These are phyloP conservation scores for Notoglanidium macrostoma DNA, from an alignment of 2,797 vertebrate genomes.

Conservation along the genomic window DNA sequence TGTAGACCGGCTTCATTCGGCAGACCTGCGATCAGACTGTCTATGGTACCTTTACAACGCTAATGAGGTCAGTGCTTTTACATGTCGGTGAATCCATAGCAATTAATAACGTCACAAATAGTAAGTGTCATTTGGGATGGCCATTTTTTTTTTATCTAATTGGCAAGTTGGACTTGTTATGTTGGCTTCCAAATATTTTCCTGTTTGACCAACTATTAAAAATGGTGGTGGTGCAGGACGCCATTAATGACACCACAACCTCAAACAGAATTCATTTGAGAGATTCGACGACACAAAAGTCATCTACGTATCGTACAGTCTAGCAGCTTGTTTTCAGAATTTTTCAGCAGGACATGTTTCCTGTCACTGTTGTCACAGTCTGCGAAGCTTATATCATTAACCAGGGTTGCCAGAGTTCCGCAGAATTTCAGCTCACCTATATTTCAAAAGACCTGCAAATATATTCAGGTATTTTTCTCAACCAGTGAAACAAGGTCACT, in stretches of 20 bases:
- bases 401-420: neutral
- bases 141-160: neutral
- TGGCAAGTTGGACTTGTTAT: neutral
- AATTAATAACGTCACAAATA: constrained; percentile 15
- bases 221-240: neutral
- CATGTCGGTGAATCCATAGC: constrained; percentile 27
- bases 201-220: neutral
- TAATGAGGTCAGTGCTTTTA: constrained; percentile 38
- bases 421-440: neutral
- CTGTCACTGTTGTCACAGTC: neutral
- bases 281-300: neutral
- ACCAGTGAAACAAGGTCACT: neutral
- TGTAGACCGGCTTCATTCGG: constrained; percentile 21
- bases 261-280: neutral
- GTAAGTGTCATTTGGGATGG: neutral
- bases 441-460: neutral
- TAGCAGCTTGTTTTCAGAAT: neutral
- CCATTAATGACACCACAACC: neutral
- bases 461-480: constrained; percentile 3
- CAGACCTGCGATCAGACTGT: constrained; percentile 1
- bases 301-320: neutral
- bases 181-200: neutral
- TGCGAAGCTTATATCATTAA: neutral
- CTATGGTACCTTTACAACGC: neutral
- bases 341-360: neutral